Base-by-base conservation (phyloP, 1,140 invertebrate species). In the Leptonema lineaticorne region DNA sequence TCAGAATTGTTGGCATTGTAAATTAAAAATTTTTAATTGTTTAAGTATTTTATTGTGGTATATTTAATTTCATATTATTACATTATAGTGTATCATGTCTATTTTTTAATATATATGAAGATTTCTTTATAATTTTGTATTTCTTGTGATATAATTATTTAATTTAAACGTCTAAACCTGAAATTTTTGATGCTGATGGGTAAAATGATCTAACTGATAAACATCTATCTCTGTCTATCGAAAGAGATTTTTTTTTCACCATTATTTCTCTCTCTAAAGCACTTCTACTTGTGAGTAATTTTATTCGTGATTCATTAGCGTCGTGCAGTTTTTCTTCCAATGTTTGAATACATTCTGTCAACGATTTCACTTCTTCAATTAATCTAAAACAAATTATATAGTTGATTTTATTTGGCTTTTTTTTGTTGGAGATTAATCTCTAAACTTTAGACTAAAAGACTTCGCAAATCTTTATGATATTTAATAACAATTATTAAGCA, bases 281-380 rank as follows among this genome's bases (percentile, higher is more conserved):
- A 2, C 81, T 82, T 67, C 90, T 82, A 0, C 83, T 81, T 60
- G 82, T 84, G 62, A 89, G 83, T 11, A 92, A 79, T 29, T 84
- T 81, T 0, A 78, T 75, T 68, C 88, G 85, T 0, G 83, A 79
- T 1, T 82, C 74, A 69, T 90, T 87, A 0, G 88, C 85, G 24
- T 85, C 78, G 24, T 85, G 79, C 46, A 90, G 71, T 74, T 88
- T 86, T 20, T 81, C 80, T 6, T 81, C 76, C 66, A 92, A 76
- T 7, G 85, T 83, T 0, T 87, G 85, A 0, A 88, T 84, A 24
- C 85, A 86, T 69, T 90, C 88, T 30, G 84, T 83, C 24, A 91
- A 84, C 30, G 79, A 84, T 76, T 88, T 89, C 0, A 90, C 89
- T 77, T 91, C 90, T 30, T 90, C 87, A 33, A 92, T 83, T n/a